Evolutionary conservation across 2,797 vertebrate genomes (phyloP).

Genomic region (Ispidina lecontei): DNA sequence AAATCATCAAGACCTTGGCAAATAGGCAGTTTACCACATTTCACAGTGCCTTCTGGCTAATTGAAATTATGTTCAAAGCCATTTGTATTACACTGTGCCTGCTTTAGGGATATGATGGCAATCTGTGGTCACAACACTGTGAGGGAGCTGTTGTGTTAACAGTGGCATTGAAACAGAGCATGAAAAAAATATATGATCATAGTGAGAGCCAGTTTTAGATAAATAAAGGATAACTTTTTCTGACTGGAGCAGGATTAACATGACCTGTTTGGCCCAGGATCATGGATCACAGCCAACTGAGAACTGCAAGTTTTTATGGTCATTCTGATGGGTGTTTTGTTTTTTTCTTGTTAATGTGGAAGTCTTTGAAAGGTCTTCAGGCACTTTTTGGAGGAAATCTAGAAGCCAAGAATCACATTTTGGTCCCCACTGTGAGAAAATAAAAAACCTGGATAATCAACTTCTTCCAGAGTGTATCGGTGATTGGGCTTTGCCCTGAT

Average conservation of each 20-base stretch:
- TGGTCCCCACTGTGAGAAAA: not conserved
- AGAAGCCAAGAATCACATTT: not conserved
- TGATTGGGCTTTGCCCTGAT: not conserved
- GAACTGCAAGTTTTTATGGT: not conserved
- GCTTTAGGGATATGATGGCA: not conserved
- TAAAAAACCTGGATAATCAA: not conserved
- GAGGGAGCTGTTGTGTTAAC: not conserved
- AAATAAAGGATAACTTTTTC: not conserved
- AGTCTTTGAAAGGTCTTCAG: not conserved
- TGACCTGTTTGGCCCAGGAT: not conserved
- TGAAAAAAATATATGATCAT: not conserved
- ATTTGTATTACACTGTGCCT: not conserved
- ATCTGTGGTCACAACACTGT: not conserved
- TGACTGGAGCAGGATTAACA: not conserved
- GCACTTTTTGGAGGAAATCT: not conserved
- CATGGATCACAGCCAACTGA: not conserved
- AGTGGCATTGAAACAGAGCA: not conserved
- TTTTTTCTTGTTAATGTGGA: not conserved
- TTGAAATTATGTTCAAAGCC: not conserved
- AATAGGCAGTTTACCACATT: not conserved
- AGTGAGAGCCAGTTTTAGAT: not conserved
- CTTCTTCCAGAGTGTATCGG: accelerated
- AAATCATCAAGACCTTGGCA: not conserved
- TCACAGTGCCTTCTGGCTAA: not conserved
- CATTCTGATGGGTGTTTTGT: not conserved